Base-by-base conservation (phyloP, 2,888 invertebrate species). In the Parnassius orleans region DNA sequence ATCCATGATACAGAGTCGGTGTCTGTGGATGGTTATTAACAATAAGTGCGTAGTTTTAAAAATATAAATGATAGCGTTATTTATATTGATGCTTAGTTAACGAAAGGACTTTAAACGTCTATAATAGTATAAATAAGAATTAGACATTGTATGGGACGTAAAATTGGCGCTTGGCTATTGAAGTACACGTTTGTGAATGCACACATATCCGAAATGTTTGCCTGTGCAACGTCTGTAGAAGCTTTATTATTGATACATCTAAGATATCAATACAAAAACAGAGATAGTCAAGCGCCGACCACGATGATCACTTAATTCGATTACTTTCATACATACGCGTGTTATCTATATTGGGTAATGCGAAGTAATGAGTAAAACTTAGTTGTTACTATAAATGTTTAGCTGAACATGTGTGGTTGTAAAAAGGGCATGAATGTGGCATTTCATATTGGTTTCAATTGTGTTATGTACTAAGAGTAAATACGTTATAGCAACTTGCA, bases 301-400 rank as follows among this genome's bases (percentile, higher is more conserved):
- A 61, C 69, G 72, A 73, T 70, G 72, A 72, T 78, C 81, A 83
- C 84, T 84, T 79, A 72, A 76, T 82, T 79, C 83, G 80, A 84
- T 80, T 79, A 78, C 77, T 83, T 82, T 84, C 81, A 74, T 76
- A 77, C 73, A 83, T 84, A 5, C 33, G 33, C 5, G 33, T 33
- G 81, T 86, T 87, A 85, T 86, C 88, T 85, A 82, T 84, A 86
- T 84, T 73, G 80, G 86, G 79, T 87, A 84, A 85, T 83, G 74
- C 73, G 78, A 82, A 77, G 79, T 88, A 86, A 85, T 83, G 76
- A 81, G 80, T 84, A 83, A 84, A 83, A 83, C 78, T 84, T 91
- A 91, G 91, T 86, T 88, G 90, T 90, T 91, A 91, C 79, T 81
- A 88, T 91, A 90, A 90, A 90, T 91, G 90, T 91, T 90, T 91